Conservation (phyloP, 2,888 invertebrate species). For the Eilema caniola region DNA sequence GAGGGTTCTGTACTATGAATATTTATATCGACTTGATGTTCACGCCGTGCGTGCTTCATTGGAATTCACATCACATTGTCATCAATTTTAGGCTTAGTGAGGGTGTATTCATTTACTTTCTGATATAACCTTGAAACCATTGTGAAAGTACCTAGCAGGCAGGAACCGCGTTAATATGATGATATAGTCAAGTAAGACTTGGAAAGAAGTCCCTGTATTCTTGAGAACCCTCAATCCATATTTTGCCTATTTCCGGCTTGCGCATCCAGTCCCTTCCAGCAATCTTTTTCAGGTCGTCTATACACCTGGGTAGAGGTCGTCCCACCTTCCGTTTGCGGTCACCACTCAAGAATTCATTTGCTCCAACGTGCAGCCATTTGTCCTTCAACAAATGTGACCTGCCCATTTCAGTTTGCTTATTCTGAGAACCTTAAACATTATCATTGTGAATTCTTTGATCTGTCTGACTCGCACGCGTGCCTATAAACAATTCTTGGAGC, state of each 20-base stretch:
- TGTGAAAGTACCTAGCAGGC: not conserved
- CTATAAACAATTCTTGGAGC: conserved; percentile 43
- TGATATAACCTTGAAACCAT: not conserved
- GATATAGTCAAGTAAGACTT: not conserved
- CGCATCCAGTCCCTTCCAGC: too few relatives aligned
- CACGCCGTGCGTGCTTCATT: not conserved
- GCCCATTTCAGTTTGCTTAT: too few relatives aligned
- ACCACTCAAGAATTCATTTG: too few relatives aligned
- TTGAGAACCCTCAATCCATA: not conserved
- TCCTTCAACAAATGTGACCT: too few relatives aligned
- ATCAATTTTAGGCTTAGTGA: not conserved
- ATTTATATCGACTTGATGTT: not conserved
- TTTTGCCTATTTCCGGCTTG: too few relatives aligned
- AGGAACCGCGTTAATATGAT: not conserved
- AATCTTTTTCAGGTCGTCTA: too few relatives aligned
- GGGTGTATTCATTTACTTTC: not conserved
- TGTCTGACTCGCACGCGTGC: conserved; percentile 24
- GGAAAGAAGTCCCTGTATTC: not conserved
- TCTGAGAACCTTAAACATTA: conserved; percentile 14
- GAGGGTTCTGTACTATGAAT: not conserved
- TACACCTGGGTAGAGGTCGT: too few relatives aligned
- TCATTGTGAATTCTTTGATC: conserved; percentile 19
- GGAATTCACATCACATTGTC: not conserved
- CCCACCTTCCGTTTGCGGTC: too few relatives aligned
- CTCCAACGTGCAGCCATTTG: too few relatives aligned